Conservation (phyloP, 2,888 invertebrate genomes). For the Heliconius ethilla region DNA sequence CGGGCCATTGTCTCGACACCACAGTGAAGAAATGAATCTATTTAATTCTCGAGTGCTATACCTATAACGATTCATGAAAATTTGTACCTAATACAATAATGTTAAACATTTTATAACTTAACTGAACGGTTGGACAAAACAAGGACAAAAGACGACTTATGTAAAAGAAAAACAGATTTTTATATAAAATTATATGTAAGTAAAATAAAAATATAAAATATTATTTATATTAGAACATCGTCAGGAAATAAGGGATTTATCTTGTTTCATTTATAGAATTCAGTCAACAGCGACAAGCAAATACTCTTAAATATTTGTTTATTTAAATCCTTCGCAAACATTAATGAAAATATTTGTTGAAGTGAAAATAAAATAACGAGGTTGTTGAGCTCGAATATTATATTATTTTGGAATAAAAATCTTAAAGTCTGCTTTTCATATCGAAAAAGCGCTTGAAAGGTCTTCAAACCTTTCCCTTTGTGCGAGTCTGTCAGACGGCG, state of each 20-base stretch:
- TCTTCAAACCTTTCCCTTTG: slow-evolving; percentile 33
- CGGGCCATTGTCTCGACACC: too few relatives aligned
- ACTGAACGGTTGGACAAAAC: neutral
- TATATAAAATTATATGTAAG: neutral
- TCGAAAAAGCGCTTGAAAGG: slow-evolving; percentile 21
- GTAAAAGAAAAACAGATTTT: neutral
- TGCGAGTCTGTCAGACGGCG: slow-evolving; percentile 28
- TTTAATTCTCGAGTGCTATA: too few relatives aligned
- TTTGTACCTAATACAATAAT: too few relatives aligned
- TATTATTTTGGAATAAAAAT: slow-evolving; percentile 14
- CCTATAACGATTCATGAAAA: too few relatives aligned
- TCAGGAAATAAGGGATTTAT: slow-evolving; percentile 8
- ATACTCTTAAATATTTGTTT: slow-evolving; percentile 18
- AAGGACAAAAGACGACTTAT: neutral
- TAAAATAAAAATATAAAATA: neutral
- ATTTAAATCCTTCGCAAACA: slow-evolving; percentile 5
- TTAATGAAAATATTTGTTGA: slow-evolving; percentile 12
- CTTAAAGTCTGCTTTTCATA: neutral
- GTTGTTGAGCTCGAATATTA: slow-evolving; percentile 10
- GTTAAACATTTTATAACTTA: neutral
- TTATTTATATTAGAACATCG: neutral
- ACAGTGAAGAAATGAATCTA: too few relatives aligned
- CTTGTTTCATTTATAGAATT: slow-evolving; percentile 15
- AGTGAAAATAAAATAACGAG: slow-evolving; percentile 14
- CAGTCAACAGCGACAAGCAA: slow-evolving; percentile 12